Conservation (phyloP, 2,113 vertebrate species). For the Sorex fumeus region DNA sequence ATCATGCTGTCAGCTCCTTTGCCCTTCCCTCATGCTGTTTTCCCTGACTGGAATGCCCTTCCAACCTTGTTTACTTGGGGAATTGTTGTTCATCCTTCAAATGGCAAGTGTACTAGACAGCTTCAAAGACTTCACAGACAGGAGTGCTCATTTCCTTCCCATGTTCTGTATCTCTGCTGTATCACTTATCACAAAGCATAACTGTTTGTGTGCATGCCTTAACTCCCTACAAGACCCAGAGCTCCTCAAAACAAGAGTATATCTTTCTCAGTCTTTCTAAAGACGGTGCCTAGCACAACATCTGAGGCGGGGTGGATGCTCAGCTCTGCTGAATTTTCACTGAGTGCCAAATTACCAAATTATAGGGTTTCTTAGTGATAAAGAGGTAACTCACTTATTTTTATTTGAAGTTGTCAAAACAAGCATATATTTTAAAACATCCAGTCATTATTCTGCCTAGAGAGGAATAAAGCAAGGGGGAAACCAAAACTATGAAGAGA, state of each 20-base stretch:
- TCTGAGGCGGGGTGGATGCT: not conserved
- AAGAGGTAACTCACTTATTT: constrained; percentile 67
- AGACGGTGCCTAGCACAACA: not conserved
- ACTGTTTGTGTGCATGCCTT: not conserved
- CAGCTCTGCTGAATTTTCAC: constrained; percentile 53
- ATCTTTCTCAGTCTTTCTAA: not conserved
- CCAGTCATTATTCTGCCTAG: constrained; percentile 63
- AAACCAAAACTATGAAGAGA: constrained; percentile 64
- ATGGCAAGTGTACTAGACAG: not conserved
- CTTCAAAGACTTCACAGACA: constrained; percentile 12
- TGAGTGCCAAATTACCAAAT: constrained; percentile 62
- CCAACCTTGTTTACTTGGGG: constrained; percentile 18
- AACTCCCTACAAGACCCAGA: not conserved
- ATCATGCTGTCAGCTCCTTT: constrained; percentile 29
- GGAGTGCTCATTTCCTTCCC: not conserved
- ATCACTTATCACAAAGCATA: not conserved
- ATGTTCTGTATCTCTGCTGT: not conserved
- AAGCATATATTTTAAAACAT: constrained; percentile 72
- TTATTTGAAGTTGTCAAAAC: constrained; percentile 76
- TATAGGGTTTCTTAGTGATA: constrained; percentile 62
- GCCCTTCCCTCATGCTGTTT: not conserved
- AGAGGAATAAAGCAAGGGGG: constrained; percentile 69
- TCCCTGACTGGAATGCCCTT: constrained; percentile 17
- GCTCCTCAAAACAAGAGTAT: not conserved
- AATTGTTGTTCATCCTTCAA: constrained; percentile 47